A percentile compares a stretch with the other conserved stretches of the same genome.
These are phyloP conservation scores for Panorpa germanica DNA, from an alignment of 2,888 invertebrate genomes.

Conservation along the genomic window DNA sequence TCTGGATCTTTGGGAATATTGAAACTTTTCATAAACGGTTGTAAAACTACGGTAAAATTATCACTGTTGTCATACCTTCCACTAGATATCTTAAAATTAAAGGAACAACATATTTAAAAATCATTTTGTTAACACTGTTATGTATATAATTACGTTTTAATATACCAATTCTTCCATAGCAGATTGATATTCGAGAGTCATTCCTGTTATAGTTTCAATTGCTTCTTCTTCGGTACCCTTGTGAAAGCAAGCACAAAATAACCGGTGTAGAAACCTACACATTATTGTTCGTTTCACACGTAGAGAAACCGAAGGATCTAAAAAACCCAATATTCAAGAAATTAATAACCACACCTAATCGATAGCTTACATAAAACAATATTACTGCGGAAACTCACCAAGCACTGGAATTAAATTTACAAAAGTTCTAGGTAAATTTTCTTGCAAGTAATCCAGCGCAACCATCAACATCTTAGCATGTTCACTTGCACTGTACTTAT, in stretches of 20 bases:
- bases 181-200: slow-evolving; percentile 43
- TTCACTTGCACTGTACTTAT: slow-evolving; percentile 30
- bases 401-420: slow-evolving; percentile 51
- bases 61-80: slow-evolving; percentile 42
- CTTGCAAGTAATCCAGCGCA: slow-evolving; percentile 46
- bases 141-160: slow-evolving; percentile 1
- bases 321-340: slow-evolving; percentile 13
- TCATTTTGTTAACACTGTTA: slow-evolving; percentile 3
- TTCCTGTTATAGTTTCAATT: slow-evolving; percentile 36
- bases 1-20: slow-evolving; percentile 29
- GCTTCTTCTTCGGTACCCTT: slow-evolving; percentile 30
- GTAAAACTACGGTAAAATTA: slow-evolving; percentile 53
- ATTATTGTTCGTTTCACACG: slow-evolving; percentile 38
- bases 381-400: slow-evolving; percentile 28
- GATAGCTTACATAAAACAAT: slow-evolving; percentile 3
- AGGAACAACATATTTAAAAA: slow-evolving; percentile 5
- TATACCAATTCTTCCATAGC: slow-evolving; percentile 39
- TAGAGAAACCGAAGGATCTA: slow-evolving; percentile 53
- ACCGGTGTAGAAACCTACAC: slow-evolving; percentile 49
- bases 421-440: slow-evolving; percentile 43
- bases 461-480: slow-evolving; percentile 40
- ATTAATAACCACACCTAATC: no score
- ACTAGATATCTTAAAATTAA: slow-evolving; percentile 30
- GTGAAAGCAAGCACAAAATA: slow-evolving; percentile 59
- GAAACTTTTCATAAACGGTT: slow-evolving; percentile 53